Evolutionary conservation across 2,113 vertebrate species (phyloP).

Genomic region (Isichthys henryi): DNA sequence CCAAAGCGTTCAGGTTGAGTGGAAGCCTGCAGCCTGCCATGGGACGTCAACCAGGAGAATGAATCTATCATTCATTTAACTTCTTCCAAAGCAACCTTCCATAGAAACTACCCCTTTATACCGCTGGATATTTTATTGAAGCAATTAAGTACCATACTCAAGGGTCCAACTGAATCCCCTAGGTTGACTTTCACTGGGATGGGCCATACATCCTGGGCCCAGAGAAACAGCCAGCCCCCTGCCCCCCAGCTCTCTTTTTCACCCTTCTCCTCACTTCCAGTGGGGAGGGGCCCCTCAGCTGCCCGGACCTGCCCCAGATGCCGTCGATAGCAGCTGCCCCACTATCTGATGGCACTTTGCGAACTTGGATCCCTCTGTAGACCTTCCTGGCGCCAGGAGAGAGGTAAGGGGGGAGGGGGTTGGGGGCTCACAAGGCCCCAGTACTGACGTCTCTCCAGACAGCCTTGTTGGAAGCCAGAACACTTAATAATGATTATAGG

Average conservation of each 20-base stretch:
- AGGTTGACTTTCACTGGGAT: neutral
- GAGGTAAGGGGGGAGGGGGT: neutral
- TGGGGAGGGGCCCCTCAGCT: constrained; percentile 32
- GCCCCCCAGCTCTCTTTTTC: neutral
- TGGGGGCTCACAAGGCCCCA: neutral
- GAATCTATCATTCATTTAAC: neutral
- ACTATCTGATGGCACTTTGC: constrained; percentile 11
- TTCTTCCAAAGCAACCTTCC: neutral
- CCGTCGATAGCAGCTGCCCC: constrained; percentile 44
- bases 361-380: neutral
- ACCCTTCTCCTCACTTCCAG: constrained; percentile 18
- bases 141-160: neutral
- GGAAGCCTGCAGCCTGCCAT: neutral
- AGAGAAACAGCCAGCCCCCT: neutral
- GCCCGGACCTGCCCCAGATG: constrained; percentile 54
- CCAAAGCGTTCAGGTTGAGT: neutral
- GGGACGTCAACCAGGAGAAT: neutral
- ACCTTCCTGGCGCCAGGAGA: constrained; percentile 9
- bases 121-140: neutral
- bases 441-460: neutral
- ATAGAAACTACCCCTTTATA: neutral
- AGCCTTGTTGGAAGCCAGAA: neutral
- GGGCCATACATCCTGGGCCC: neutral
- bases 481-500: constrained; percentile 9
- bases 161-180: neutral